Evolutionary conservation across 2,113 vertebrate species (phyloP), one percentile per base, ranked within the genome.

Genomic region (Probosciger aterrimus): DNA sequence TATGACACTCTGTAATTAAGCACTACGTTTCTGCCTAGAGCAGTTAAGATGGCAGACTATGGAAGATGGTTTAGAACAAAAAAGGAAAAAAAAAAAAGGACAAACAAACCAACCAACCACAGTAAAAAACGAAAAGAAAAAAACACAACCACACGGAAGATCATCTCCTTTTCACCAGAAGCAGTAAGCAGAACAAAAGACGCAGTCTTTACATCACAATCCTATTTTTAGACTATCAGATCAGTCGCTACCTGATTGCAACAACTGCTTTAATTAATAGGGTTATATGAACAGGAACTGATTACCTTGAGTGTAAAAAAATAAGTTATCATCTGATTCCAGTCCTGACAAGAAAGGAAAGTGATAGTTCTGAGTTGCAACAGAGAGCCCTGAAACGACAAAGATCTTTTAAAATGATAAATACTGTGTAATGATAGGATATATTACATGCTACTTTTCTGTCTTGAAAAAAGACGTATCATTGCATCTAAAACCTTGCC

Each of bases 1-100:
- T 89, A 89, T 80, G 67, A 68, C 90, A 59, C 77, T 92, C 96
- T 94, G 85, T 96, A 97, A 98, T 97, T 97, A 97, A 95, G 84
- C 37, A 70, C 35, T 93, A 91, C 63, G 17, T 20, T 94, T 95
- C 41, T 57, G 55, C 33, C 44, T 46, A 28, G 14, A 93, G 92
- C 84, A 90, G 35, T 68, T 77, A 63, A 52, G 60, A 70, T 10
- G 22, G 31, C 59, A 74, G 93, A 57, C 57, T 55, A 39, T 37
- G 50, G 86, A 90, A 82, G 39, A 63, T 52, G 53, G 43, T 46
- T 86, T 75, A 53, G 79, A 68, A 71, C 14, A 46, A 7, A 10
- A 44, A 18, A 13, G 27, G 47, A 27, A 50, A 22, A 37, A 52
- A 52, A 70, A 19, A 37, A 27, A n/a, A 18, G 8, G 15, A 10